A percentile compares a stretch with the other conserved stretches of the same genome.
phyloP scores from a whole-genome alignment of 2,888 invertebrate genomes.

The Agrochola circellaris region DNA sequence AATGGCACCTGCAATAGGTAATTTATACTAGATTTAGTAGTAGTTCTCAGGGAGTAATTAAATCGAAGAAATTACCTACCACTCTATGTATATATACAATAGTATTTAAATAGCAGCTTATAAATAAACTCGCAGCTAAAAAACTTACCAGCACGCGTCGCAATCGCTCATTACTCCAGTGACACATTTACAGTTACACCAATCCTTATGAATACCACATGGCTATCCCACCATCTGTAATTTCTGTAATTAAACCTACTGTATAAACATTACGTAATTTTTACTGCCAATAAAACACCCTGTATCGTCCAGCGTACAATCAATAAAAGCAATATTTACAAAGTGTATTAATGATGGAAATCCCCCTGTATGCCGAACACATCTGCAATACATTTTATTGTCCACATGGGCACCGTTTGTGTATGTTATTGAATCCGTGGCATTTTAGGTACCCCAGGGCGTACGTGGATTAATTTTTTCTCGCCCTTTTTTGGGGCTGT shows the following conservation, averaged over 20 bases:
- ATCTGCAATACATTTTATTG: slow-evolving; percentile 78
- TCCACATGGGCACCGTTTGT: slow-evolving; percentile 77
- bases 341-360: slow-evolving; percentile 78
- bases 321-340: slow-evolving; percentile 71
- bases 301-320: slow-evolving; percentile 58
- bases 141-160: neutral
- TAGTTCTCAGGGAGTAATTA: neutral
- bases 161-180: slow-evolving; percentile 33
- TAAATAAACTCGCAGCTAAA: neutral
- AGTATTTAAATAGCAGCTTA: slow-evolving; percentile 15
- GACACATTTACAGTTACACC: slow-evolving; percentile 49
- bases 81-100: neutral
- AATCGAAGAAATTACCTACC: no score
- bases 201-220: slow-evolving; percentile 48
- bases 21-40: neutral
- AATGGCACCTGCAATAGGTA: neutral
- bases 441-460: slow-evolving; percentile 60
- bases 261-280: slow-evolving; percentile 54
- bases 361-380: slow-evolving; percentile 69
- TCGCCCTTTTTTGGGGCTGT: slow-evolving; percentile 42
- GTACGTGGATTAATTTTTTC: slow-evolving; percentile 63
- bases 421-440: slow-evolving; percentile 70
- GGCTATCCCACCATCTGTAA: slow-evolving; percentile 36
- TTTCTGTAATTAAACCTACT: slow-evolving; percentile 52
- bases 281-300: slow-evolving; percentile 58